Conservation (phyloP, 2,113 vertebrate genomes). For the Peromyscus maniculatus region DNA sequence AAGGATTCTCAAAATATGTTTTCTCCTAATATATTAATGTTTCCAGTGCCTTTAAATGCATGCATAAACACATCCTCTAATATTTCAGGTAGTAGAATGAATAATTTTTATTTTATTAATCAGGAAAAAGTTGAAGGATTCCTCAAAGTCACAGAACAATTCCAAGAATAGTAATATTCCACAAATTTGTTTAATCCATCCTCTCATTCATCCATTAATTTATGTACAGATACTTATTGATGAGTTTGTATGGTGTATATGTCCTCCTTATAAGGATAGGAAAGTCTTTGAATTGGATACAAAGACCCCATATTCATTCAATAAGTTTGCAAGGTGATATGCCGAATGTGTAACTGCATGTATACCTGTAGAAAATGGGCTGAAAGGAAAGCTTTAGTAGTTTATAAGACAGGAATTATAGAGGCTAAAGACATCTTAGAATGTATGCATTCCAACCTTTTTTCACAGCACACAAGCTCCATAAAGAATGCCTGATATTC, state of each 20-base stretch:
- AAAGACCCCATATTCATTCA: background rate
- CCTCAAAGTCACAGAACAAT: constrained; percentile 31
- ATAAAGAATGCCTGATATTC: background rate
- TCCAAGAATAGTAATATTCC: background rate
- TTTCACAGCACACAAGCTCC: background rate
- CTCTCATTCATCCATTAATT: background rate
- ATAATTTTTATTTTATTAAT: constrained; percentile 31
- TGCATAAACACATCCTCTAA: background rate
- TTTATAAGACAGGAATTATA: background rate
- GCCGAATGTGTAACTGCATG: background rate
- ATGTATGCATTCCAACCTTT: background rate
- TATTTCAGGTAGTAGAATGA: background rate
- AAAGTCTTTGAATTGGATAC: background rate
- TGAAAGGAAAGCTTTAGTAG: constrained; percentile 7
- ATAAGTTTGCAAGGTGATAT: background rate
- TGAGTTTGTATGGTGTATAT: background rate
- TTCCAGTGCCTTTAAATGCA: constrained; percentile 35
- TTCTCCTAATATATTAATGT: constrained; percentile 10
- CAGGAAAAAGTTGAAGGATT: background rate
- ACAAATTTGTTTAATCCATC: background rate
- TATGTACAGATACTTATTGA: background rate
- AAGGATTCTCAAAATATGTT: background rate
- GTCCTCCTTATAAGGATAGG: background rate
- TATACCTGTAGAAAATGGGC: background rate
- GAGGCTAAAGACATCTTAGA: background rate